Evolutionary conservation across 1,140 invertebrate genomes (phyloP).

Genomic region (Adelges cooleyi): DNA sequence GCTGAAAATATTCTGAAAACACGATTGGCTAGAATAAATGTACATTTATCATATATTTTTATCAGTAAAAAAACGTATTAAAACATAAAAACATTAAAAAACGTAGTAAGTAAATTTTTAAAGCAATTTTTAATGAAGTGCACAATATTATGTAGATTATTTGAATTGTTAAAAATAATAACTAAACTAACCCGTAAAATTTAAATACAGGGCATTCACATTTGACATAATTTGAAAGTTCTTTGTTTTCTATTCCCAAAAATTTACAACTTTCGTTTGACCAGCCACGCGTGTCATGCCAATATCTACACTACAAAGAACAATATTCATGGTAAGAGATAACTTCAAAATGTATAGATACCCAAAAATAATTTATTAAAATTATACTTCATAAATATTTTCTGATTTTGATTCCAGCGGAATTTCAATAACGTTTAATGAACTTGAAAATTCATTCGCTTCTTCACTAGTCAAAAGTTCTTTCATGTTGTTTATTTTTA

Average conservation of each 20-base stretch:
- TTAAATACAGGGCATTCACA: slow-evolving; percentile 23
- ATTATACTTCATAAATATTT: slow-evolving; percentile 1
- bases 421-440: slow-evolving; percentile 1
- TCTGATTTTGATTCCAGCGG: background rate
- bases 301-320: slow-evolving; percentile 11
- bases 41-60: no score
- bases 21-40: no score
- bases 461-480: background rate
- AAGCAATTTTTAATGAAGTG: no score
- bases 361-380: background rate
- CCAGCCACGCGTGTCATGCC: slow-evolving; percentile 1
- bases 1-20: slow-evolving; percentile 14
- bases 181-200: slow-evolving; percentile 4
- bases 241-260: background rate
- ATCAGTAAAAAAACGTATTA: no score
- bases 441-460: background rate
- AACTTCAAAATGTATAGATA: background rate
- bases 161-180: no score
- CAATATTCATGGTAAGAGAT: no score
- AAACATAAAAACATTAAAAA: no score
- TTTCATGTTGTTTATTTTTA: background rate
- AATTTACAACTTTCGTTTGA: slow-evolving; percentile 6
- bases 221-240: background rate
- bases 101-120: no score
- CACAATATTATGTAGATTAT: no score